Conservation (phyloP, 2,113 vertebrate species). For the Rhinopomastus cyanomelas region DNA sequence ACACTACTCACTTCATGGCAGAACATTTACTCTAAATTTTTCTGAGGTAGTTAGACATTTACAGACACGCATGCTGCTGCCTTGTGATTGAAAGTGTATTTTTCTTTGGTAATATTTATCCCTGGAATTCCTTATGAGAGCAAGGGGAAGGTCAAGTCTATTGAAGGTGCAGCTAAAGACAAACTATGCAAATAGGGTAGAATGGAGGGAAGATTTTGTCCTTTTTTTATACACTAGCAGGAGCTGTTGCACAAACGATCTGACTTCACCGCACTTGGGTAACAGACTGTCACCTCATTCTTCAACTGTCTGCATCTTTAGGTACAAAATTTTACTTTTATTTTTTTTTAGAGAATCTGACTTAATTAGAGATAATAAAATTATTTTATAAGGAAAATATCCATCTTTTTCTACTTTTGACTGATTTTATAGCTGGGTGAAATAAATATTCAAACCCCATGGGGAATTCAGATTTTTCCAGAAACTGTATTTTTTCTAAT, state of each 20-base stretch:
- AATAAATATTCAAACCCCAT: neutral
- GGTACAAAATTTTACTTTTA: neutral
- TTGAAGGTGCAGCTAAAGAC: neutral
- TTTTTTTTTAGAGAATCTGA: neutral
- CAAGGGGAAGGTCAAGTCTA: constrained; percentile 48
- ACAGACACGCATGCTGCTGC: constrained; percentile 36
- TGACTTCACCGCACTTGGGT: neutral
- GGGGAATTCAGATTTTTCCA: neutral
- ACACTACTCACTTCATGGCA: constrained; percentile 2
- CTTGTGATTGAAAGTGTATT: constrained; percentile 67
- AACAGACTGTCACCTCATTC: neutral
- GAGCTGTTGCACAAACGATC: neutral
- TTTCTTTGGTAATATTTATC: constrained; percentile 61
- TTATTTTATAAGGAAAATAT: neutral
- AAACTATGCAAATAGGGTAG: neutral
- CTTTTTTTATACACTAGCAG: neutral
- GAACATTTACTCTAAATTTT: constrained; percentile 60
- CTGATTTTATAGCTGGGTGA: neutral
- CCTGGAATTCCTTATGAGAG: constrained; percentile 56
- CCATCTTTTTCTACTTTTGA: neutral
- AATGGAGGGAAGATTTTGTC: neutral
- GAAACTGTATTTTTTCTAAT: neutral
- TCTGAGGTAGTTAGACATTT: constrained; percentile 26
- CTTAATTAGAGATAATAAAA: neutral
- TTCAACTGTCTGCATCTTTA: neutral